Evolutionary conservation across 2,888 invertebrate species (phyloP).

Genomic region (Drosophila infuscata): DNA sequence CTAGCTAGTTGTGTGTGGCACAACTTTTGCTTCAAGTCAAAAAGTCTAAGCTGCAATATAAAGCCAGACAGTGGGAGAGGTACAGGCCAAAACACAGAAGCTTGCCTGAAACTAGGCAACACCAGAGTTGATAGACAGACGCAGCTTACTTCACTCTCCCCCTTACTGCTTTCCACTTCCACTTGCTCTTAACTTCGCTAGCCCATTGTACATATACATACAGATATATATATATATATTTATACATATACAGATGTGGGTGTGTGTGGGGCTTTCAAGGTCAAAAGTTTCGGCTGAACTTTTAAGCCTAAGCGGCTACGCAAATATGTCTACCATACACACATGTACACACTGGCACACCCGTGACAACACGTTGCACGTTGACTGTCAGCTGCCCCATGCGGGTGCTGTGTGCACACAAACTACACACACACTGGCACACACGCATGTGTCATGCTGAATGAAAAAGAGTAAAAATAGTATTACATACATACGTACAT

Average conservation of each 20-base stretch:
- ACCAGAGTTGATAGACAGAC: conserved; percentile 24
- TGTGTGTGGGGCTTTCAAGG: conserved; percentile 49
- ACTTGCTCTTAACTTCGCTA: not conserved
- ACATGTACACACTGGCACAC: conserved; percentile 22
- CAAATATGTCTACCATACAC: conserved; percentile 51
- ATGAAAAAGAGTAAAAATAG: not conserved
- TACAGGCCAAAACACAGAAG: conserved; percentile 9
- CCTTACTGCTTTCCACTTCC: not conserved
- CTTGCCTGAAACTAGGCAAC: conserved; percentile 31
- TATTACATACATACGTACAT: not conserved
- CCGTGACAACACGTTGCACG: conserved; percentile 39
- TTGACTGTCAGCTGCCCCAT: conserved; percentile 30
- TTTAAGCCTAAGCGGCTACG: conserved; percentile 58
- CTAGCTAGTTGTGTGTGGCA: conserved; percentile 14
- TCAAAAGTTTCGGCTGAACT: conserved; percentile 57
- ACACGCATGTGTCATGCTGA: not conserved
- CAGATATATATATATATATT: not conserved
- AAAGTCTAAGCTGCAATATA: conserved; percentile 58
- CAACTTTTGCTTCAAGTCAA: conserved; percentile 63
- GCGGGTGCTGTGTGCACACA: conserved; percentile 33
- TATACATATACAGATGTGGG: not conserved
- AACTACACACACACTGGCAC: not conserved
- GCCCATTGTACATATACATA: not conserved
- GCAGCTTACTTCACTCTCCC: not conserved
- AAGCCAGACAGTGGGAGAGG: conserved; percentile 18